Conservation (phyloP, 2,113 vertebrate genomes). For the Scolopax mira region DNA sequence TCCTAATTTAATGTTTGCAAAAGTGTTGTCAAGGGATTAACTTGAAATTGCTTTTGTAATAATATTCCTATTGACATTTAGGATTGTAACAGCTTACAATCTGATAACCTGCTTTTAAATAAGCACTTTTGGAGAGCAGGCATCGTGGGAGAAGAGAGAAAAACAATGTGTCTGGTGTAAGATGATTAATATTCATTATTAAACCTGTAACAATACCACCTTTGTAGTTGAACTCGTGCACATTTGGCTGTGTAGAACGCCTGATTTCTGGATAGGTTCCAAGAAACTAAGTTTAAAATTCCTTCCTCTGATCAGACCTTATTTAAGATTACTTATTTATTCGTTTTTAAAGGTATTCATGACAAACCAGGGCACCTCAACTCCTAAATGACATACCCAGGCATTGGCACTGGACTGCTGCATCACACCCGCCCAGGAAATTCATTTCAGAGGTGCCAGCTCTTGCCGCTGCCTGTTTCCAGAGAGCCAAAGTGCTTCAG, state of each 20-base stretch:
- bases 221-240: not conserved
- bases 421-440: constrained; percentile 23
- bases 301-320: not conserved
- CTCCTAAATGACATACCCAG: not conserved
- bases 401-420: not conserved
- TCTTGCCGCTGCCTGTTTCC: not conserved
- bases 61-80: not conserved
- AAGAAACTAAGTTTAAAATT: not conserved
- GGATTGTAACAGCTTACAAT: not conserved
- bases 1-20: not conserved
- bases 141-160: not conserved
- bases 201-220: not conserved
- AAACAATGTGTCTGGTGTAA: not conserved
- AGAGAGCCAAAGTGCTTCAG: constrained; percentile 8
- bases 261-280: not conserved
- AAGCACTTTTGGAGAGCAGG: not conserved
- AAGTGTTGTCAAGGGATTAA: not conserved
- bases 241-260: not conserved
- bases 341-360: not conserved
- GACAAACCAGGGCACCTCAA: not conserved
- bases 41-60: not conserved
- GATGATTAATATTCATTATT: not conserved
- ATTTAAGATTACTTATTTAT: constrained; percentile 6
- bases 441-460: constrained; percentile 1
- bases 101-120: not conserved